A percentile compares a stretch with the other conserved stretches of the same genome.
phyloP scores from a whole-genome alignment of 1,140 invertebrate species.

The Heterodera schachtii region DNA sequence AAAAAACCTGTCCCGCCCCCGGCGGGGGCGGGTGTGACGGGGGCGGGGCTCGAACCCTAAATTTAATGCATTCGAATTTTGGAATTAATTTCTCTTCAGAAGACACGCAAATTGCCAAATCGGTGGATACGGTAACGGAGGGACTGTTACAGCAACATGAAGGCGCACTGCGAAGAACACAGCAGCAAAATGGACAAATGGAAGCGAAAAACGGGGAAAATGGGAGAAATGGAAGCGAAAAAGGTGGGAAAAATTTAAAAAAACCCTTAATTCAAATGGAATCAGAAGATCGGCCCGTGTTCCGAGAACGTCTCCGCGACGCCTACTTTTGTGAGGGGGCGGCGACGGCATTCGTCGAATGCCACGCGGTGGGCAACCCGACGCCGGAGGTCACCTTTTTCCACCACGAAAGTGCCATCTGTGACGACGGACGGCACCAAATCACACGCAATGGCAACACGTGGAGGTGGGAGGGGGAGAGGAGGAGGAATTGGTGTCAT shows the following conservation, averaged over 20 bases:
- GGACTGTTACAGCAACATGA: conserved; percentile 31
- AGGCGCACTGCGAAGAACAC: conserved; percentile 48
- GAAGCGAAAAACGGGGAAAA: conserved; percentile 1
- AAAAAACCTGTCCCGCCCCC: too few relatives aligned
- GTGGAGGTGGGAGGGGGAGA: conserved; percentile 13
- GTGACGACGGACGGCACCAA: conserved; percentile 59
- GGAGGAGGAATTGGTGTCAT: too few relatives aligned
- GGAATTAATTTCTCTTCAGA: conserved; percentile 32
- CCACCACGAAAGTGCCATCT: conserved; percentile 68
- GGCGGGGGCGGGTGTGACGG: too few relatives aligned
- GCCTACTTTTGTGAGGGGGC: conserved; percentile 79
- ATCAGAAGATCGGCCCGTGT: conserved; percentile 66
- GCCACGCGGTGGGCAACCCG: conserved; percentile 84
- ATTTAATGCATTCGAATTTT: too few relatives aligned
- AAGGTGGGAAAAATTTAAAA: neutral
- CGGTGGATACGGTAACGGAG: conserved; percentile 43
- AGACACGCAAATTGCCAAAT: conserved; percentile 50
- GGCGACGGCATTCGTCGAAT: conserved; percentile 75
- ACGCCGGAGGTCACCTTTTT: conserved; percentile 90
- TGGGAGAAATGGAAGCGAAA: neutral
- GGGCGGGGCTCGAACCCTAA: too few relatives aligned
- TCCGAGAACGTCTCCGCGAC: conserved; percentile 70
- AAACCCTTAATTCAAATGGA: neutral
- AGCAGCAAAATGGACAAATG: neutral
- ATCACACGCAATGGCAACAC: conserved; percentile 42